Base-by-base conservation (phyloP, 1,140 invertebrate species). In the Drosophila tani region DNA sequence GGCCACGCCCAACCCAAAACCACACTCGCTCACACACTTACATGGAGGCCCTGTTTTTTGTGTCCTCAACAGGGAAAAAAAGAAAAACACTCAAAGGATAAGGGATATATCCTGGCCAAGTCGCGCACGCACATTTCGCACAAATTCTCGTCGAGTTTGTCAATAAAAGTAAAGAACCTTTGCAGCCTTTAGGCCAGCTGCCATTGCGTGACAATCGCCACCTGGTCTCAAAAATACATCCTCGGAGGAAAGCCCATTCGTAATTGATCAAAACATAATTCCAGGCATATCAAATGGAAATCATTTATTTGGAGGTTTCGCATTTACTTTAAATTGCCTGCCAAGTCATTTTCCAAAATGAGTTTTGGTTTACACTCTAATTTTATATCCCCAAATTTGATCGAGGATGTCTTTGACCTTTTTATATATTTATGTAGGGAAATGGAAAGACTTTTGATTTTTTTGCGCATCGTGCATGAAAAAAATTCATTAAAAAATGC, bases 141-240 rank as follows among this genome's bases (percentile, higher is more conserved):
- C 75, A 81, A 83, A 85, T 88, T 84, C 86, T 81, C 38, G 69
- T 90, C 56, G 74, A 75, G 70, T 76, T 88, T 88, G 81, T 85
- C 85, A 85, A 90, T 88, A 88, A 88, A 88, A 90, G 75, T 70
- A 79, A 85, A 70, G 58, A 71, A 69, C 75, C 51, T 58, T 70
- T 66, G 41, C 70, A 81, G 71, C 81, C 69, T 82, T 86, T 77
- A 79, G 80, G 70, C 80, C 65, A 19, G 38, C 21, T 41, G 49
- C 62, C 79, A 84, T 78, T 87, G 81, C 81, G 84, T 88, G 84
- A 84, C 84, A 90, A 88, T 85, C 82, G 70, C 69, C 81, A 88
- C 81, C 84, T 84, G 85, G 59, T 50, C 29, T 29, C 57, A 32
- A 50, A 47, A 27, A 57, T 32, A 14, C 14, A 35, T 11, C 15